Evolutionary conservation across 2,113 vertebrate species (phyloP).

Genomic region (Vidua macroura): DNA sequence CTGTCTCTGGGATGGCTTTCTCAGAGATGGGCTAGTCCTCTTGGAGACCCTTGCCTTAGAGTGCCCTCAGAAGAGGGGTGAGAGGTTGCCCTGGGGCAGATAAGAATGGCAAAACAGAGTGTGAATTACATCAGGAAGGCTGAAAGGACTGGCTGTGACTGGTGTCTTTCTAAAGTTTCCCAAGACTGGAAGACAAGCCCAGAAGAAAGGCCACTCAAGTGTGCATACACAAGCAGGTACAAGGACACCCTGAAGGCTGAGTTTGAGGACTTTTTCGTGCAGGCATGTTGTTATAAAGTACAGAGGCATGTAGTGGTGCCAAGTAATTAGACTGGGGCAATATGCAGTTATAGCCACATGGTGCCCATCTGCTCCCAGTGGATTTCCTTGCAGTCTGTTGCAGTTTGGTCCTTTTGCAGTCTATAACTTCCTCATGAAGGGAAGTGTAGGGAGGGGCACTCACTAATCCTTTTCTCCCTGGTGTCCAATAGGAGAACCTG

Average conservation of each 20-base stretch:
- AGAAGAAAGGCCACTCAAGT: neutral
- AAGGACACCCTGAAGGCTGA: neutral
- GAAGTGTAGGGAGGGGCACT: neutral
- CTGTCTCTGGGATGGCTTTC: neutral
- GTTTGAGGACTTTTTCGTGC: neutral
- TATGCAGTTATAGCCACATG: neutral
- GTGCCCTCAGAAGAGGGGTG: neutral
- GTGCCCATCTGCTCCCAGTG: neutral
- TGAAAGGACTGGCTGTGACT: neutral
- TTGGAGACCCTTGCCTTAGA: neutral
- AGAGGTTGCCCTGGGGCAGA: neutral
- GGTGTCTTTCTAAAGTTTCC: neutral
- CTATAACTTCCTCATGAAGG: neutral
- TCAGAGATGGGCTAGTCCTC: accelerated
- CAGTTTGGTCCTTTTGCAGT: neutral
- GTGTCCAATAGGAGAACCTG: neutral
- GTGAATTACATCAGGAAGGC: neutral
- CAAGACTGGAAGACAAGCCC: neutral
- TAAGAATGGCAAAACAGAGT: neutral
- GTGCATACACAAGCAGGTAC: neutral
- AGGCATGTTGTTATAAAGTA: neutral
- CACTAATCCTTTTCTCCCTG: neutral
- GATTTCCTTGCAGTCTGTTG: neutral
- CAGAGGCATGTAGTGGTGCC: neutral
- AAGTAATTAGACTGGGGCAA: neutral